These are phyloP conservation scores for Himalopsyche kuldschensis DNA, from an alignment of 2,888 invertebrate species.

Conservation along the genomic window DNA sequence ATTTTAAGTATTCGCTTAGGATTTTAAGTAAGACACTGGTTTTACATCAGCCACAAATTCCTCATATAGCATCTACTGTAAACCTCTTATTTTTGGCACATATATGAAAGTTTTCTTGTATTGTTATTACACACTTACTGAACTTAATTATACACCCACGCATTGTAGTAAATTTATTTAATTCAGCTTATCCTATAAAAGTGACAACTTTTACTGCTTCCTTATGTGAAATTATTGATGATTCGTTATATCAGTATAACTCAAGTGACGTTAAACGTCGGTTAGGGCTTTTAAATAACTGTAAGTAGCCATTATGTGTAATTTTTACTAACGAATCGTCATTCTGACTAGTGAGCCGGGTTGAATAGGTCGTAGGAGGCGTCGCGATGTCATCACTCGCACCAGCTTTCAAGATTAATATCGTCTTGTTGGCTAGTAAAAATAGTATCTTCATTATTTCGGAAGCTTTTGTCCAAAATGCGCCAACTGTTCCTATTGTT, in stretches of 20 bases:
- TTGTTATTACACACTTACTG: too few species aligned
- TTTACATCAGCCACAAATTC: too few species aligned
- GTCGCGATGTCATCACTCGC: neutral
- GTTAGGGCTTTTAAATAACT: neutral
- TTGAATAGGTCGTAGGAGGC: neutral
- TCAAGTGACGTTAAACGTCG: neutral
- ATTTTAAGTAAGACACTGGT: too few species aligned
- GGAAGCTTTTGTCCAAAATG: slow-evolving; percentile 7
- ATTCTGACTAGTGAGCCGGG: neutral
- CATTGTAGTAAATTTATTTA: too few species aligned
- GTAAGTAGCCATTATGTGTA: neutral
- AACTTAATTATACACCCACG: too few species aligned
- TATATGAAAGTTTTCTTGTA: too few species aligned
- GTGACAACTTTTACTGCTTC: too few species aligned
- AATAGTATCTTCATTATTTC: slow-evolving; percentile 16
- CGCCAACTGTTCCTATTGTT: slow-evolving; percentile 13
- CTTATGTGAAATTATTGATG: too few species aligned
- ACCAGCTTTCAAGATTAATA: neutral
- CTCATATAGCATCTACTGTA: too few species aligned
- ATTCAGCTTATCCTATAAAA: too few species aligned
- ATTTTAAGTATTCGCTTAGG: too few species aligned
- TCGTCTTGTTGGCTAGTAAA: neutral
- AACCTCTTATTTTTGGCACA: too few species aligned
- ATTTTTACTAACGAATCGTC: neutral
- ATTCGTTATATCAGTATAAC: neutral